Evolutionary conservation across 1,140 invertebrate species (phyloP), one percentile per base, ranked within the genome.

Genomic region (Drosophila neocordata): DNA sequence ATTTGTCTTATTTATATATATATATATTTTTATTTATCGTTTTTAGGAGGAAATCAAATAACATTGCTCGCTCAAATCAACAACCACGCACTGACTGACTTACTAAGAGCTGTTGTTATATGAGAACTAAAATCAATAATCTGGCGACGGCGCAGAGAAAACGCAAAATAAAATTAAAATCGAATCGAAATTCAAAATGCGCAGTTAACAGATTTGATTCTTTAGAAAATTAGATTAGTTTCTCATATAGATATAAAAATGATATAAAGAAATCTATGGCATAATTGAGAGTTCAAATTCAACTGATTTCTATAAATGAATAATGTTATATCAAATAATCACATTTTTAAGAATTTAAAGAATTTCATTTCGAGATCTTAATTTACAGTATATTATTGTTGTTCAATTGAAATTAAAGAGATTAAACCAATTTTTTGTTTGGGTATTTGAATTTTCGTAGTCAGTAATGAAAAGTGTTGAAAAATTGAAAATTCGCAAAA

Each of bases 111-210:
- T 75, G 44, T 52, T 59, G 60, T 59, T 56, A 44, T 51, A 64
- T 41, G 61, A 64, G 27, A 53, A 72, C 65, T 58, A 75, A 77
- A 85, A 85, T 85, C 82, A 85, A 85, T 85, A 85, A 60, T 72
- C 44, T 69, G 69, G 83, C 82, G 83, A 73, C 75, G 64, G 82
- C 82, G 82, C 82, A 85, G 65, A 55, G 48, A 51, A 31, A 13
- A 48, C 34, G 20, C 41, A 51, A 55, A 53, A 52, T 15, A 11
- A 13, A 61, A 69, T 69, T 61, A 66, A 53, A 65, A 61, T 56
- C 15, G 34, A 65, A 87, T 82, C 82, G 82, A 71, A 77, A 77
- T 84, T 75, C 66, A 69, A 68, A 84, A 87, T 73, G 70, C 65
- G 73, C 73, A 76, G 59, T 76, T 58, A 27, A 53, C 58, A 3